These are phyloP conservation scores for Fregata magnificens DNA, from an alignment of 2,113 vertebrate species.

Conservation along the genomic window DNA sequence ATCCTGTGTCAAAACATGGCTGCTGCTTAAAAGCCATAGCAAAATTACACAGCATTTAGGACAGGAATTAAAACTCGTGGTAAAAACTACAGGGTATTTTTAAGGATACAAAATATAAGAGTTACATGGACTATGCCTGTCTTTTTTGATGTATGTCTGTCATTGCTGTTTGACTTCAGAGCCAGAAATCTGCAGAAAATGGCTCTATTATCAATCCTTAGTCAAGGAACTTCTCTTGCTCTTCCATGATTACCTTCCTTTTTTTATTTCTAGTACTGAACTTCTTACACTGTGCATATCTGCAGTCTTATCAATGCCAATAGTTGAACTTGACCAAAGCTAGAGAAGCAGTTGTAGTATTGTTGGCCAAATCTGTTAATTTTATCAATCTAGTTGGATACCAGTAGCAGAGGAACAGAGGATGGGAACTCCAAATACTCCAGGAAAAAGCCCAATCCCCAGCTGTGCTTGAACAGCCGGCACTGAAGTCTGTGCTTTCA, in stretches of 20 bases:
- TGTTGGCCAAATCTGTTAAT: background rate
- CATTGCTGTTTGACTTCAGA: background rate
- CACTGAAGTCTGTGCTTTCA: background rate
- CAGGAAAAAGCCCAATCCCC: background rate
- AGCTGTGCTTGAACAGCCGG: background rate
- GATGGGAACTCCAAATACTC: background rate
- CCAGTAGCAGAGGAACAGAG: background rate
- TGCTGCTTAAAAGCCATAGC: background rate
- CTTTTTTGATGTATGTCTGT: background rate
- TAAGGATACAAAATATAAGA: background rate
- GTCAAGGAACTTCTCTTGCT: background rate
- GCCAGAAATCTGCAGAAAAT: background rate
- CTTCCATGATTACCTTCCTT: background rate
- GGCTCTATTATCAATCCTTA: background rate
- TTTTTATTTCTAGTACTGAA: background rate
- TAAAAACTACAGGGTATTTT: background rate
- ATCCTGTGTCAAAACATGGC: constrained; percentile 21
- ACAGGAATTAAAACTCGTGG: background rate
- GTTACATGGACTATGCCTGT: background rate
- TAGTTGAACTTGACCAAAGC: background rate
- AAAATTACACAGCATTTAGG: background rate
- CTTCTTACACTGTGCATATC: background rate
- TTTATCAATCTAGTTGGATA: background rate
- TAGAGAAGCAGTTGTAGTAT: background rate
- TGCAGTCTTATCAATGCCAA: background rate